A percentile compares a stretch with the other conserved stretches of the same genome.
phyloP scores from a whole-genome alignment of 2,113 vertebrate species.

The Mola mola region DNA sequence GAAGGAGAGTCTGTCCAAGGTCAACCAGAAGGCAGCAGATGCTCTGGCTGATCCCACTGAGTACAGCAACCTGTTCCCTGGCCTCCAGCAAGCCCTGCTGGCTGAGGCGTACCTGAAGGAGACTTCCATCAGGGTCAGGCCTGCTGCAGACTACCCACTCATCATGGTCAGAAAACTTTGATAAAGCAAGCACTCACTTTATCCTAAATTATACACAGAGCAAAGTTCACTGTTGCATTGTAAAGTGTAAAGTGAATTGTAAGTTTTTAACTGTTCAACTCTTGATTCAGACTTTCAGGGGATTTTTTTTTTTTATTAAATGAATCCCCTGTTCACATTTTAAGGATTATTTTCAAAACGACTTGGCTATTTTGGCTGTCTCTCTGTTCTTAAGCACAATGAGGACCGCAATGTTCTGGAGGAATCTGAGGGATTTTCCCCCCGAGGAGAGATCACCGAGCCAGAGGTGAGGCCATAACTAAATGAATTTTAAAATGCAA shows the following conservation, averaged over 20 bases:
- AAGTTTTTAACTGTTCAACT: too few species aligned
- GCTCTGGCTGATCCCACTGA: conserved; percentile 93
- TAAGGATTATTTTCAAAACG: too few species aligned
- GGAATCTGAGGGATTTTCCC: conserved; percentile 86
- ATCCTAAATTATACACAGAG: too few species aligned
- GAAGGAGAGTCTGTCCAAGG: conserved; percentile 92
- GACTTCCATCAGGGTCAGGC: conserved; percentile 81
- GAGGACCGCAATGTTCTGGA: conserved; percentile 92
- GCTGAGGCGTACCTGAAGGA: conserved; percentile 91
- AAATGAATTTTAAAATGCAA: too few species aligned
- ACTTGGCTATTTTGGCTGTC: too few species aligned
- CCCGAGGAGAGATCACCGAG: conserved; percentile 58
- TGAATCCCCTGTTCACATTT: too few species aligned
- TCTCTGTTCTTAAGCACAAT: conserved; percentile 83
- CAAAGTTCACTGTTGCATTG: too few species aligned
- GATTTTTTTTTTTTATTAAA: too few species aligned
- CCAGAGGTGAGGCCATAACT: conserved; percentile 81
- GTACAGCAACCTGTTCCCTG: conserved; percentile 95
- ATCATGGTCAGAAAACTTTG: conserved; percentile 90
- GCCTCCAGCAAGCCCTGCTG: conserved; percentile 90
- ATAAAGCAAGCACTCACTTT: too few species aligned
- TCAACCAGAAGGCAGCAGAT: conserved; percentile 95
- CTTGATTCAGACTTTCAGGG: too few species aligned
- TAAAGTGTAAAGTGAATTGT: too few species aligned
- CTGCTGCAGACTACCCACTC: conserved; percentile 89